These are phyloP conservation scores for Xenus cinereus DNA, from an alignment of 2,113 vertebrate species.

Conservation along the genomic window DNA sequence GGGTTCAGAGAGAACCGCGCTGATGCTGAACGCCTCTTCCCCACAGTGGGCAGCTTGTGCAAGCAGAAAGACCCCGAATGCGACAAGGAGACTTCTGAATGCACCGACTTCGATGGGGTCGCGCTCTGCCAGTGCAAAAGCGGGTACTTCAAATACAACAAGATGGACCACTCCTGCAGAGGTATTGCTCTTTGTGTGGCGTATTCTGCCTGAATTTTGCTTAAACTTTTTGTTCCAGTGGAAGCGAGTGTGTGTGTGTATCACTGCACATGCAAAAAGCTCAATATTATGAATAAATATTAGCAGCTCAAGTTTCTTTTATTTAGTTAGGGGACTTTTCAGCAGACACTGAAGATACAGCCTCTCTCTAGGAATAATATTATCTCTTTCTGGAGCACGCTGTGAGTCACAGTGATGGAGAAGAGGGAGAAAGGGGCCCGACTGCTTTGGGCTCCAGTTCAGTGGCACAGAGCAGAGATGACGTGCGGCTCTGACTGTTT, in stretches of 20 bases:
- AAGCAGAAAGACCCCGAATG: slow-evolving; percentile 82
- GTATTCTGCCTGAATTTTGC: background rate
- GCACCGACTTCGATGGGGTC: slow-evolving; percentile 80
- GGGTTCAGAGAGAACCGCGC: background rate
- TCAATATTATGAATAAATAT: background rate
- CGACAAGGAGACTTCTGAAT: slow-evolving; percentile 84
- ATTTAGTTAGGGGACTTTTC: background rate
- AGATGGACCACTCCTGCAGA: slow-evolving; percentile 88
- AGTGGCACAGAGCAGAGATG: slow-evolving; percentile 30
- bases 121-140: slow-evolving; percentile 85
- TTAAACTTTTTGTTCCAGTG: background rate
- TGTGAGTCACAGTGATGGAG: background rate
- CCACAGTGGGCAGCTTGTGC: slow-evolving; percentile 86
- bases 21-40: slow-evolving; percentile 2
- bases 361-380: slow-evolving; percentile 56
- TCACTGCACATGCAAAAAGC: background rate
- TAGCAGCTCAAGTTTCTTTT: slow-evolving; percentile 6
- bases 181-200: slow-evolving; percentile 66
- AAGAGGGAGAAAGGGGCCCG: slow-evolving; percentile 23
- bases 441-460: slow-evolving; percentile 20
- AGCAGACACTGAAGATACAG: background rate
- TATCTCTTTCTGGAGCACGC: slow-evolving; percentile 48
- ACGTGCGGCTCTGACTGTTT: slow-evolving; percentile 35
- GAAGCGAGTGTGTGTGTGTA: background rate
- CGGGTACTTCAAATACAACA: slow-evolving; percentile 92